These are phyloP conservation scores for Leucophenga montana DNA, from an alignment of 2,888 invertebrate species.

Conservation along the genomic window DNA sequence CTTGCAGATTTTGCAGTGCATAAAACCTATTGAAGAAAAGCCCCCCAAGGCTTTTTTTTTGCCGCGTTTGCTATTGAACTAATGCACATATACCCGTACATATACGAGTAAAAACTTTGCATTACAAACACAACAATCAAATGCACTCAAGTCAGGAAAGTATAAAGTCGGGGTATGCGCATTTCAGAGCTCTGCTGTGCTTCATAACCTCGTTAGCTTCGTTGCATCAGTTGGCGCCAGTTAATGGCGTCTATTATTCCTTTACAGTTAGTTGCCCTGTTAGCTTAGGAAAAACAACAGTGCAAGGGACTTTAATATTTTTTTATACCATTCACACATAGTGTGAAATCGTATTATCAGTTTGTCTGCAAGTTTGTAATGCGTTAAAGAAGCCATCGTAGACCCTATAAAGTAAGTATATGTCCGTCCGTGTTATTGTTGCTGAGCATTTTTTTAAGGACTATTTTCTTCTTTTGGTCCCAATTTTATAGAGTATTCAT, in stretches of 20 bases:
- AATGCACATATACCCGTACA: neutral
- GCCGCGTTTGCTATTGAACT: neutral
- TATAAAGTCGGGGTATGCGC: neutral
- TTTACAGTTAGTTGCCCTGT: slow-evolving; percentile 13
- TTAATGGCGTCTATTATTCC: slow-evolving; percentile 27
- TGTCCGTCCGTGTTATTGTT: too few species aligned
- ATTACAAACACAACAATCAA: neutral
- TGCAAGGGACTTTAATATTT: too few species aligned
- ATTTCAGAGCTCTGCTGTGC: neutral
- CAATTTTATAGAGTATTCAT: too few species aligned
- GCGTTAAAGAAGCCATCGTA: too few species aligned
- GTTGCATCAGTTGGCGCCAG: slow-evolving; percentile 20
- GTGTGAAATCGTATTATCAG: too few species aligned
- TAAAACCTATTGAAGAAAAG: slow-evolving; percentile 13
- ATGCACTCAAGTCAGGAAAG: slow-evolving; percentile 4
- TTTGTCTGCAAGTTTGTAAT: too few species aligned
- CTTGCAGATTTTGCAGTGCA: slow-evolving; percentile 2
- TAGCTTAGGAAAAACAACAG: too few species aligned
- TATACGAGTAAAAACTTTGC: neutral
- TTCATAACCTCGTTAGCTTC: slow-evolving; percentile 18
- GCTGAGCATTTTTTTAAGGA: too few species aligned
- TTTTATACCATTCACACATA: too few species aligned
- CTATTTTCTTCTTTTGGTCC: too few species aligned
- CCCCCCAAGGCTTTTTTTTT: too few species aligned
- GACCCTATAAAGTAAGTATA: too few species aligned